Evolutionary conservation across 2,797 vertebrate genomes (phyloP).

Genomic region (Muraenolepis orangiensis): DNA sequence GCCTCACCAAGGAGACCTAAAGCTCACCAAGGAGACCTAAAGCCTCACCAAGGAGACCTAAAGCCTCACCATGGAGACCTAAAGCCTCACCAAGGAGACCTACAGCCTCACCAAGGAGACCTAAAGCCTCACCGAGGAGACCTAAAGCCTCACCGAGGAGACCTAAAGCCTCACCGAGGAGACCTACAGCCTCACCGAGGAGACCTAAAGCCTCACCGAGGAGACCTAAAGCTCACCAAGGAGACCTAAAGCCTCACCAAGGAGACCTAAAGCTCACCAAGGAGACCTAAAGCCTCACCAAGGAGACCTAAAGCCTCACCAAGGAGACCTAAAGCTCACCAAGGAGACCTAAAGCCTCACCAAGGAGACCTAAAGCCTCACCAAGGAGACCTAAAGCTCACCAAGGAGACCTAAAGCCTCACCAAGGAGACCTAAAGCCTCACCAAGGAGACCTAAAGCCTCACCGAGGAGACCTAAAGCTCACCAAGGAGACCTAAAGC

Average conservation of each 20-base stretch:
- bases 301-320: slow-evolving; percentile 7
- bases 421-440: slow-evolving; percentile 2
- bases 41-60: slow-evolving; percentile 2
- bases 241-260: background rate
- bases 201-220: slow-evolving; percentile 1
- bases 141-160: slow-evolving; percentile 1
- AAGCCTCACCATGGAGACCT: no score
- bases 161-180: background rate
- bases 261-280: no score
- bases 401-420: no score
- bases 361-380: slow-evolving; percentile 3
- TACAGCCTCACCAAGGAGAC: slow-evolving; percentile 2
- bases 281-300: no score
- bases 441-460: slow-evolving; percentile 1
- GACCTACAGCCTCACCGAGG: slow-evolving; percentile 1
- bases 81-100: slow-evolving; percentile 3
- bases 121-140: slow-evolving; percentile 3
- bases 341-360: no score
- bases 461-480: slow-evolving; percentile 1
- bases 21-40: no score
- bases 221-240: no score
- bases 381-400: slow-evolving; percentile 2
- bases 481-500: no score
- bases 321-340: no score
- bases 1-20: slow-evolving; percentile 2